phyloP scores from a whole-genome alignment of 2,888 invertebrate species.

The Lacanobia wlatinum region DNA sequence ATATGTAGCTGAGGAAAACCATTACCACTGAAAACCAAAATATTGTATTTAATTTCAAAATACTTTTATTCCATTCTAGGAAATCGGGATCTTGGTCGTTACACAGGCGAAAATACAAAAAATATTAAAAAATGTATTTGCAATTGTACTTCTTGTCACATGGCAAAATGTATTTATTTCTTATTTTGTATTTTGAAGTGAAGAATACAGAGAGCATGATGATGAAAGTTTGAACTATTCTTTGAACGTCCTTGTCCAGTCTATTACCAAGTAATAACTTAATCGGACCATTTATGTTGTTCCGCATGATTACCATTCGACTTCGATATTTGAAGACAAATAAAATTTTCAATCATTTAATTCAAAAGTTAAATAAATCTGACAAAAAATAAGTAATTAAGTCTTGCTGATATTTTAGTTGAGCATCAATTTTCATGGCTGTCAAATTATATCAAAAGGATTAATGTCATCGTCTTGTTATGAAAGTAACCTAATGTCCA shows the following conservation, averaged over 20 bases:
- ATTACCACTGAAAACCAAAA: neutral
- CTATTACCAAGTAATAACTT: neutral
- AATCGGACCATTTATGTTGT: neutral
- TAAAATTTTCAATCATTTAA: no score
- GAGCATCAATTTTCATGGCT: no score
- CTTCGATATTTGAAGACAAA: no score
- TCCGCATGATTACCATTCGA: no score
- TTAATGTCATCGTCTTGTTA: no score
- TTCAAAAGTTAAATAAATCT: no score
- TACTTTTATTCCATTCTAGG: neutral
- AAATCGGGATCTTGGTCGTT: neutral
- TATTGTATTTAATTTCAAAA: neutral
- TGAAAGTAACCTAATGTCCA: no score
- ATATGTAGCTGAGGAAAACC: neutral
- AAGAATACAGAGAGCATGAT: neutral
- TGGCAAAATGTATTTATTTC: neutral
- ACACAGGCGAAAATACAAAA: neutral
- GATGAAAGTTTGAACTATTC: neutral
- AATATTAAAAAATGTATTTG: neutral
- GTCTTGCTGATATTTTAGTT: no score
- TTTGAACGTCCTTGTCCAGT: neutral
- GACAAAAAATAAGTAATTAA: no score
- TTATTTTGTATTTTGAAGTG: constrained; percentile 20
- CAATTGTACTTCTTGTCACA: constrained; percentile 5
- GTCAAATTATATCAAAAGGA: no score